Conservation (phyloP, 2,797 vertebrate genomes). For the Florisuga fusca region DNA sequence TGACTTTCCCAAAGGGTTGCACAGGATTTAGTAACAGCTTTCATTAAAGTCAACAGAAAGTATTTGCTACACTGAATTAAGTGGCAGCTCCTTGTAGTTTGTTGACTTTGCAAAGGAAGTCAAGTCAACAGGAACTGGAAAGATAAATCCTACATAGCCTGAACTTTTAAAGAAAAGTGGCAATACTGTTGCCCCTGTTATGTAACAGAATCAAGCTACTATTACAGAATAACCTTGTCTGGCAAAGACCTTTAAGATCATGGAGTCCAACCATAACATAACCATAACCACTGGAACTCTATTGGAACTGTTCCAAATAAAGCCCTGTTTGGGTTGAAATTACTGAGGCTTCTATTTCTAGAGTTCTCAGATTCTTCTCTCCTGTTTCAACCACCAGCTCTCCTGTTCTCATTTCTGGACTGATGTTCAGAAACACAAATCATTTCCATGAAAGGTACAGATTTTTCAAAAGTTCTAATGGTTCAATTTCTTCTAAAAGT, state of each 20-base stretch:
- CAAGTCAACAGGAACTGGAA: neutral
- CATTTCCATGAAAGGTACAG: neutral
- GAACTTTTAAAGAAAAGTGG: neutral
- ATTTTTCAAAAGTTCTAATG: neutral
- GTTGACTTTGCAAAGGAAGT: neutral
- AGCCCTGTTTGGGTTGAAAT: neutral
- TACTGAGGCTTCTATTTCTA: neutral
- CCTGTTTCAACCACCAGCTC: neutral
- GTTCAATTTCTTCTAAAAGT: neutral
- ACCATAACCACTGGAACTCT: too few species aligned
- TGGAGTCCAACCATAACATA: too few species aligned
- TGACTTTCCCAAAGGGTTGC: neutral
- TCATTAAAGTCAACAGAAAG: neutral
- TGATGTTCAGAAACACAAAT: neutral
- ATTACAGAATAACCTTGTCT: too few species aligned
- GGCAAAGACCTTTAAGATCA: too few species aligned
- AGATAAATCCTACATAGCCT: neutral
- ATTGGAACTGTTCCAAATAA: neutral
- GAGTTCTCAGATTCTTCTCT: neutral
- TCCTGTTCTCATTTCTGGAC: neutral
- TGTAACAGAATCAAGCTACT: neutral
- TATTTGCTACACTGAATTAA: neutral
- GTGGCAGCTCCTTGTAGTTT: fast-evolving
- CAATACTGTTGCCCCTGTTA: neutral
- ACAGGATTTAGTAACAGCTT: neutral